Conservation (phyloP, 2,888 invertebrate species). For the Tiliacea citrago region DNA sequence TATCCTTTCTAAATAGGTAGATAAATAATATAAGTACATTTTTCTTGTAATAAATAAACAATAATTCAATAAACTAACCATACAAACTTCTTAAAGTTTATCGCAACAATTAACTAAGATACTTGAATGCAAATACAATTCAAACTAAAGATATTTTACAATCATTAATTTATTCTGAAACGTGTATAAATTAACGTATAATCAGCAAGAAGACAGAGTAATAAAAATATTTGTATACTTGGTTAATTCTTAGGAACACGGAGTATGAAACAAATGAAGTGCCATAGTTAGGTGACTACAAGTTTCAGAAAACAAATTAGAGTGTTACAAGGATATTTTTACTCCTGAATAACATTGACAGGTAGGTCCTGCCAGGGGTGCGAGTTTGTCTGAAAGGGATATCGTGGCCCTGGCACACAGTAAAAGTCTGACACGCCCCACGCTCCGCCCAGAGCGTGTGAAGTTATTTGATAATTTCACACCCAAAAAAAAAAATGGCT, state of each 20-base stretch:
- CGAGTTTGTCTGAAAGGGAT: too few species aligned
- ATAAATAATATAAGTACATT: neutral
- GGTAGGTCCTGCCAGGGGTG: too few species aligned
- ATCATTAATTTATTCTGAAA: conserved; percentile 60
- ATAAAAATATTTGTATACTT: conserved; percentile 77
- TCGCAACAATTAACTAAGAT: conserved; percentile 57
- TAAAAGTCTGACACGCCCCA: too few species aligned
- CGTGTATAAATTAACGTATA: conserved; percentile 72
- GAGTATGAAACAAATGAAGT: conserved; percentile 40
- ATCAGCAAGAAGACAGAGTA: conserved; percentile 69
- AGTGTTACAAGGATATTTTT: too few species aligned
- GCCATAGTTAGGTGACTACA: neutral
- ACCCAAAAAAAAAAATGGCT: too few species aligned
- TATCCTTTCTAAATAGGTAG: neutral
- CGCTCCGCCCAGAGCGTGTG: too few species aligned
- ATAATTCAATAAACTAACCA: conserved; percentile 39
- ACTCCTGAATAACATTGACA: too few species aligned
- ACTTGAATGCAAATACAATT: conserved; percentile 55
- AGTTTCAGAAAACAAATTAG: neutral
- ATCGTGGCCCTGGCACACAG: too few species aligned
- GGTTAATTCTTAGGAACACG: conserved; percentile 67
- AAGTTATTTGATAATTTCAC: too few species aligned
- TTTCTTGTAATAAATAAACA: conserved; percentile 29
- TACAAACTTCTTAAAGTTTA: conserved; percentile 37
- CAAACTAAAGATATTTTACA: conserved; percentile 50